Evolutionary conservation across 2,797 vertebrate genomes (phyloP), one percentile per base, ranked within the genome.

Genomic region (Microchirus variegatus): DNA sequence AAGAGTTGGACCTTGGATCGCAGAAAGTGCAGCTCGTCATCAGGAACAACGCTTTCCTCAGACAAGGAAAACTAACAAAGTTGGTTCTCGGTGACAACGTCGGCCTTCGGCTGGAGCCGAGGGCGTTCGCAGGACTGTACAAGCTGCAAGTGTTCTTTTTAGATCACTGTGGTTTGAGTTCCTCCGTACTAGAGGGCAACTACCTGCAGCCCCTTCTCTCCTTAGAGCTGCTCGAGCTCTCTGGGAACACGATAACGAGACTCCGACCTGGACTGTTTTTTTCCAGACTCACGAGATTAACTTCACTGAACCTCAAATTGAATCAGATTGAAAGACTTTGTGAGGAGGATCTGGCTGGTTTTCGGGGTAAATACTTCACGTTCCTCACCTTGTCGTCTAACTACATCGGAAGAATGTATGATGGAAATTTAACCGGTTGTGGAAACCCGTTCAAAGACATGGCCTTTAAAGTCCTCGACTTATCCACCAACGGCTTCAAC

Each of bases 391-490:
- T 99, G 7, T 3, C 40, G 0, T 46, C 40, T 2, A 93, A 90
- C 61, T 0, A 0, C 0, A 53, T 96, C 3, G 62, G 51, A 9
- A n/a, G 1, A 2, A 71, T 45, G 22, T 47, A 44, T n/a, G 2
- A 36, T 0, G 1, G 0, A 2, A 10, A 68, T 1, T 53, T 57
- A 15, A 67, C 53, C 17, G 63, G 19, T 5, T 97, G 95, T 38
- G 86, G 86, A 63, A 97, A 95, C 78, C 95, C 95, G 1, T 95
- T 97, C 47, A 88, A 63, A 82, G 88, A 86, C 40, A 90, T 96
- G 62, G 17, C 59, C 0, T 87, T 98, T 19, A 5, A 51, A 0
- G 40, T 9, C 1, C 71, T 98, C 0, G 91, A 95, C 8, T 58
- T 96, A 40, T 91, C 92, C 3, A 0, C 0, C 0, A 96, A 74